Percentiles rank a stretch among this genome's conserved stretches.
phyloP scores from a whole-genome alignment of 2,888 invertebrate genomes.

The Clivina fossor region DNA sequence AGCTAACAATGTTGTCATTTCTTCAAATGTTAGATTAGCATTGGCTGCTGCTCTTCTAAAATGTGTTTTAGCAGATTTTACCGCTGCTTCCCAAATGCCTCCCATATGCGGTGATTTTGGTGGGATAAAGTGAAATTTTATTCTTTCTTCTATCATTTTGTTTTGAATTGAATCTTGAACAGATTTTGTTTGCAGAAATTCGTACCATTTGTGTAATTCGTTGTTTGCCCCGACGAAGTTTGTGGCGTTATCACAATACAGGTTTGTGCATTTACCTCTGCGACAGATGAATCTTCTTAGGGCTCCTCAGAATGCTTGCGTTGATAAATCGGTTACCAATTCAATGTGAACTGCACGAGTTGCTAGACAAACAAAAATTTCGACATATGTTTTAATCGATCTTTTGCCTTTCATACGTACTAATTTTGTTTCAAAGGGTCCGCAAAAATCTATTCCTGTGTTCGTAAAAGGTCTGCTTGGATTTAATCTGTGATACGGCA shows the following conservation, averaged over 20 bases:
- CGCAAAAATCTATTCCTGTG: conserved; percentile 41
- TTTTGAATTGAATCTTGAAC: conserved; percentile 1
- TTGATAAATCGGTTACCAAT: conserved; percentile 38
- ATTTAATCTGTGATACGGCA: conserved; percentile 39
- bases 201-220: conserved; percentile 30
- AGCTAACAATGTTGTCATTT: conserved; percentile 36
- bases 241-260: conserved; percentile 41
- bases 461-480: conserved; percentile 39
- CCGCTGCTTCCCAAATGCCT: conserved; percentile 42
- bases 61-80: conserved; percentile 42
- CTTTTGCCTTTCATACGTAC: conserved; percentile 29
- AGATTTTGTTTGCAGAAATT: background rate
- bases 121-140: conserved; percentile 41
- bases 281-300: conserved; percentile 39
- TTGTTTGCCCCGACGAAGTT: conserved; percentile 41
- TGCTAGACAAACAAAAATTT: conserved; percentile 41
- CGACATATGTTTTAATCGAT: conserved; percentile 29
- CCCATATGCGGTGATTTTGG: conserved; percentile 41
- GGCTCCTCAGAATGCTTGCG: conserved; percentile 38
- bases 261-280: conserved; percentile 34
- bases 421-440: conserved; percentile 38
- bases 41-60: conserved; percentile 18
- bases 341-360: conserved; percentile 43
- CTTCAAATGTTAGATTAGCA: conserved; percentile 39
- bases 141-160: conserved; percentile 6